Percentiles rank a stretch among this genome's conserved stretches.
These are phyloP conservation scores for Sinopyrophorus schimmeli DNA, from an alignment of 2,888 invertebrate genomes.

Conservation along the genomic window DNA sequence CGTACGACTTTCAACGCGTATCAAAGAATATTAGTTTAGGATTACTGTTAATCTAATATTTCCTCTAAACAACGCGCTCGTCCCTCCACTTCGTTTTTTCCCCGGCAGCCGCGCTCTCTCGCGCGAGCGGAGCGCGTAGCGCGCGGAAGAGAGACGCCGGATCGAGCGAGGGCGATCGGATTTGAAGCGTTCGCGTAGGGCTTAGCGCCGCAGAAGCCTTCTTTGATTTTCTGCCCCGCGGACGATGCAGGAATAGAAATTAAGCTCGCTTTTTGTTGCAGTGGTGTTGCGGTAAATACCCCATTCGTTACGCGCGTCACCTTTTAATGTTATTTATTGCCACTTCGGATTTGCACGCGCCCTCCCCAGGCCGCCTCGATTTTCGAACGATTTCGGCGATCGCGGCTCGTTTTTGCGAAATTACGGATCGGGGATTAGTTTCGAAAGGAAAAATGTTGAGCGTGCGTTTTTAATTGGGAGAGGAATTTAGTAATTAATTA, in stretches of 20 bases:
- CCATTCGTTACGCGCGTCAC: slow-evolving; percentile 46
- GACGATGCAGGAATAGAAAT: slow-evolving; percentile 48
- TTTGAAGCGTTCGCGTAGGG: slow-evolving; percentile 35
- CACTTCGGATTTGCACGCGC: slow-evolving; percentile 23
- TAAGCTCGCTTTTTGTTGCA: slow-evolving; percentile 49
- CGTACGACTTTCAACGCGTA: slow-evolving; percentile 45
- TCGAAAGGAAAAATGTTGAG: too few relatives aligned
- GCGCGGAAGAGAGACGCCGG: slow-evolving; percentile 18
- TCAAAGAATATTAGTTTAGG: slow-evolving; percentile 51
- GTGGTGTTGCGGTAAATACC: slow-evolving; percentile 49
- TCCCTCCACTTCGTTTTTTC: slow-evolving; percentile 20
- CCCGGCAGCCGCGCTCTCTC: slow-evolving; percentile 18
- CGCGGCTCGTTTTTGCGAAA: too few relatives aligned
- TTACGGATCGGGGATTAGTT: too few relatives aligned
- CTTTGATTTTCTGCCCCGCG: slow-evolving; percentile 27
- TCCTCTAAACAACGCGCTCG: slow-evolving; percentile 25
- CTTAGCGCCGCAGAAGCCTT: slow-evolving; percentile 41
- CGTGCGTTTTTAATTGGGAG: too few relatives aligned
- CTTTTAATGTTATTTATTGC: slow-evolving; percentile 46
- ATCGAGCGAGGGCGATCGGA: slow-evolving; percentile 22
- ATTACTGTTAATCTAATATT: slow-evolving; percentile 52
- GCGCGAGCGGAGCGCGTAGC: slow-evolving; percentile 11
- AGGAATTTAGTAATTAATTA: too few relatives aligned
- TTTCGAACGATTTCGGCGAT: too few relatives aligned
- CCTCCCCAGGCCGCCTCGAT: too few relatives aligned